Evolutionary conservation across 2,113 vertebrate species (phyloP).

Genomic region (Chinchilla lanigera): DNA sequence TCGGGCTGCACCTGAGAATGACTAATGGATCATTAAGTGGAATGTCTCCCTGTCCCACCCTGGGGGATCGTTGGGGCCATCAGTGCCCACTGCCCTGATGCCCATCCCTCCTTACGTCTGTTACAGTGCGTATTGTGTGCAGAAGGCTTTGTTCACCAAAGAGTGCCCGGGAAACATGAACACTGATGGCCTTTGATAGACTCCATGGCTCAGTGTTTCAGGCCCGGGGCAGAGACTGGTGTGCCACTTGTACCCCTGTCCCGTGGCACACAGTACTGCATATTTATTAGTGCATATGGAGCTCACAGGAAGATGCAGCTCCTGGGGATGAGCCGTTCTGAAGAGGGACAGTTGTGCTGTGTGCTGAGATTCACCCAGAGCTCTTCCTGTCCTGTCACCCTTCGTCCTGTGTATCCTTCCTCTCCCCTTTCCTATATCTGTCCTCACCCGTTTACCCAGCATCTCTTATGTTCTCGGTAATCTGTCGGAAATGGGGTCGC

Average conservation of each 20-base stretch:
- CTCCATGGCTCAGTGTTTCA: not conserved
- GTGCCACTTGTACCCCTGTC: fast-evolving
- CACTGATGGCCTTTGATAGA: not conserved
- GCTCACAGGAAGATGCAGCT: not conserved
- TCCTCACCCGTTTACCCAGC: not conserved
- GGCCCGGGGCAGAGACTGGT: not conserved
- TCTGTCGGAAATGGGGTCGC: not conserved
- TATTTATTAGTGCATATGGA: not conserved
- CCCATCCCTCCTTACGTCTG: not conserved
- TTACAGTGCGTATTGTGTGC: not conserved
- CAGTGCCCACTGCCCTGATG: conserved; percentile 66
- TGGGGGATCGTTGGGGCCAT: conserved; percentile 66
- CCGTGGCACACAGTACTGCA: not conserved
- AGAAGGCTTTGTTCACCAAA: not conserved
- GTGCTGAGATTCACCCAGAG: not conserved
- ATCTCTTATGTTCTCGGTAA: not conserved
- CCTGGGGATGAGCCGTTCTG: not conserved
- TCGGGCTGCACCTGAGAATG: conserved; percentile 70
- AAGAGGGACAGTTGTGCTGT: not conserved
- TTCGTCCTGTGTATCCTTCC: not conserved
- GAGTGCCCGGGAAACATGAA: not conserved
- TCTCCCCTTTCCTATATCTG: not conserved
- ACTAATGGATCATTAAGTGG: conserved; percentile 78
- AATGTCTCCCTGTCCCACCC: conserved; percentile 30
- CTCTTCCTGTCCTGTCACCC: not conserved